These are phyloP conservation scores for Stomorhina lunata DNA, from an alignment of 2,888 invertebrate genomes.

Conservation along the genomic window DNA sequence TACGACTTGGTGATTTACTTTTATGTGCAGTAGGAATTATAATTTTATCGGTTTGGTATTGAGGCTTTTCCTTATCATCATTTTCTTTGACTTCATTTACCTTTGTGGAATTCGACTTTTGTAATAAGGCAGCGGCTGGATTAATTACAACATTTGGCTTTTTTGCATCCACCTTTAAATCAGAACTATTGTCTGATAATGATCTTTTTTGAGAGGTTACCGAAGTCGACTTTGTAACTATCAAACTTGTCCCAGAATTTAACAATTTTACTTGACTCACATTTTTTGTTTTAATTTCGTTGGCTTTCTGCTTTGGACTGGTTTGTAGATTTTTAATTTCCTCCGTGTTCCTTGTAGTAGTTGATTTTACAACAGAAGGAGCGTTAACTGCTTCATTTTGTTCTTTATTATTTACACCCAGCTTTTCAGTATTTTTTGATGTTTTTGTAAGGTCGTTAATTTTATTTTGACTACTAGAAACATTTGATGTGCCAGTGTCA, in stretches of 20 bases:
- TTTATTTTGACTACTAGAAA: not conserved
- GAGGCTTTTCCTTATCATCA: conserved; percentile 38
- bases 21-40: conserved; percentile 68
- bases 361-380: not conserved
- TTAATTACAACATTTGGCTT: conserved; percentile 54
- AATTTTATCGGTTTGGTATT: conserved; percentile 68
- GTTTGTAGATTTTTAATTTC: not conserved
- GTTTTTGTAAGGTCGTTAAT: not conserved
- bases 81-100: conserved; percentile 2
- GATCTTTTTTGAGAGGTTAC: not conserved
- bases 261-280: not conserved
- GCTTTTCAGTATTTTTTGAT: not conserved
- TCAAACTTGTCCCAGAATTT: not conserved
- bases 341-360: not conserved
- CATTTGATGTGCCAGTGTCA: not conserved
- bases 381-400: not conserved
- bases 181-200: not conserved
- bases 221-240: conserved; percentile 19
- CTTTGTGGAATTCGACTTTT: not conserved
- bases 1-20: conserved; percentile 27
- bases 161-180: conserved; percentile 31
- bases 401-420: not conserved
- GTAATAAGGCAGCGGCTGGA: conserved; percentile 48
- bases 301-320: not conserved
- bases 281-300: not conserved